phyloP scores from a whole-genome alignment of 1,140 invertebrate species.

The Drosophila truncata region DNA sequence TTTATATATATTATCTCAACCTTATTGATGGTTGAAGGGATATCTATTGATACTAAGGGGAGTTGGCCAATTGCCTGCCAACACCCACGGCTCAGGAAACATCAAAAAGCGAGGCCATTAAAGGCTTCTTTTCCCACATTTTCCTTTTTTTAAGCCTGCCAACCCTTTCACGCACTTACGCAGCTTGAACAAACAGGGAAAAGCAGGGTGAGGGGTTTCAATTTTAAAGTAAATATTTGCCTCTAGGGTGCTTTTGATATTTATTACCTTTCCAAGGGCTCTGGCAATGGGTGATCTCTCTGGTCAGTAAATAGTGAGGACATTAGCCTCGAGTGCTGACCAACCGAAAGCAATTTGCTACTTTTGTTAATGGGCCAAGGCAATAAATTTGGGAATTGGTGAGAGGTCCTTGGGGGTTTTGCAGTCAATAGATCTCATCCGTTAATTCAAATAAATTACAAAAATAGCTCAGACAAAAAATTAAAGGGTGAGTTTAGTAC shows the following conservation, averaged over 20 bases:
- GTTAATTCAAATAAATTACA: slow-evolving; percentile 76
- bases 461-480: no score
- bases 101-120: slow-evolving; percentile 77
- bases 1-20: slow-evolving; percentile 7
- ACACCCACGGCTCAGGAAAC: slow-evolving; percentile 65
- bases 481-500: background rate
- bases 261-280: slow-evolving; percentile 64
- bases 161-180: slow-evolving; percentile 82
- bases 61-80: slow-evolving; percentile 52
- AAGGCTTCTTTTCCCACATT: slow-evolving; percentile 56
- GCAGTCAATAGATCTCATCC: slow-evolving; percentile 58
- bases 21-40: slow-evolving; percentile 48
- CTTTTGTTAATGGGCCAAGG: slow-evolving; percentile 56
- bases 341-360: slow-evolving; percentile 68
- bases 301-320: slow-evolving; percentile 68
- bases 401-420: slow-evolving; percentile 3
- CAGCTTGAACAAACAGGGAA: slow-evolving; percentile 63
- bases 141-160: slow-evolving; percentile 33
- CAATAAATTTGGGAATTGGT: slow-evolving; percentile 68
- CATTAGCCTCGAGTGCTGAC: slow-evolving; percentile 64
- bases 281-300: background rate
- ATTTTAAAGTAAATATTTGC: slow-evolving; percentile 85
- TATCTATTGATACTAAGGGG: slow-evolving; percentile 36
- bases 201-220: slow-evolving; percentile 47
- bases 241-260: slow-evolving; percentile 85